Evolutionary conservation across 2,797 vertebrate genomes (phyloP).

Genomic region (Botia kubotai): DNA sequence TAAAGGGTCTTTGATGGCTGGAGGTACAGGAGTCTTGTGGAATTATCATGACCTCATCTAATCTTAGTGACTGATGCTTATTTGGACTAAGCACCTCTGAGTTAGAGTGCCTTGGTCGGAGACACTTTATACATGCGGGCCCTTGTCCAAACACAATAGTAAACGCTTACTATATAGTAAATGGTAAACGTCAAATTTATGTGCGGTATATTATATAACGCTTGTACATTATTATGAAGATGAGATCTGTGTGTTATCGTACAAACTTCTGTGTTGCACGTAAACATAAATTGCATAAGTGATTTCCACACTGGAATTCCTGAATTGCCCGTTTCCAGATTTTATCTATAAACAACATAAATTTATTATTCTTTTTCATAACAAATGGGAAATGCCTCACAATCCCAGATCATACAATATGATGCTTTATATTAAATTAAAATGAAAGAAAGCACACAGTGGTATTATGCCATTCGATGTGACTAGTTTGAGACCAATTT

Average conservation of each 20-base stretch:
- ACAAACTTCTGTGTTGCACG: neutral
- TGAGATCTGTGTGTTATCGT: neutral
- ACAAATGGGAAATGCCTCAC: no score
- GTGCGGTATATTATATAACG: neutral
- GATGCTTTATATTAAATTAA: no score
- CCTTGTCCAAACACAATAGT: slow-evolving; percentile 5
- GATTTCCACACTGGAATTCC: no score
- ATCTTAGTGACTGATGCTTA: slow-evolving; percentile 50
- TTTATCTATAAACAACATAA: no score
- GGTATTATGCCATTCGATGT: no score
- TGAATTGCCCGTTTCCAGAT: no score
- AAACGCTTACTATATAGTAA: no score
- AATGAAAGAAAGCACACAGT: no score
- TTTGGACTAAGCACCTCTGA: slow-evolving; percentile 36
- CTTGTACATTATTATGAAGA: neutral
- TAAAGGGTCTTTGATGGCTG: slow-evolving; percentile 50
- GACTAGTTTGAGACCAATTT: no score
- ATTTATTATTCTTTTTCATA: no score
- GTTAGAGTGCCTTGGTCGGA: slow-evolving; percentile 16
- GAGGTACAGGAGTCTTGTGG: slow-evolving; percentile 41
- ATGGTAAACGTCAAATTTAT: neutral
- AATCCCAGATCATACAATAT: no score
- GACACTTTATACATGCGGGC: slow-evolving; percentile 18
- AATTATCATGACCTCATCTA: slow-evolving; percentile 52
- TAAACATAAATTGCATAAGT: no score